Evolutionary conservation across 2,113 vertebrate species (phyloP).

Genomic region (Myodes glareolus): DNA sequence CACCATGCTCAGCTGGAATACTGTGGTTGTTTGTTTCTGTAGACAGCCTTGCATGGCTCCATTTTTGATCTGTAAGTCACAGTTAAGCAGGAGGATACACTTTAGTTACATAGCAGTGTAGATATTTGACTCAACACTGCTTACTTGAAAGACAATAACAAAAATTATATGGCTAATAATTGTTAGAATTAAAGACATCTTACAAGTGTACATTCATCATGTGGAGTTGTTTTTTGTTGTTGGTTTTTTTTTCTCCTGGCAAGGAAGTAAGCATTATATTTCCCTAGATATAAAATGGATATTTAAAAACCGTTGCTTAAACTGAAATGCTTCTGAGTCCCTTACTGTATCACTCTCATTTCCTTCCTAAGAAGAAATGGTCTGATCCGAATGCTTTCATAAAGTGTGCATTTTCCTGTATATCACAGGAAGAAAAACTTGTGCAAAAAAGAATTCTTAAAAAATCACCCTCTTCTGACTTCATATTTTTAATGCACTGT

Average conservation of each 20-base stretch:
- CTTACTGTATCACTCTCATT: background rate
- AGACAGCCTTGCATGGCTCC: background rate
- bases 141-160: constrained; percentile 27
- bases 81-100: constrained; percentile 4
- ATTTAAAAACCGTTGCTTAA: background rate
- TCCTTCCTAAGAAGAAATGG: constrained; percentile 11
- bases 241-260: too few relatives aligned
- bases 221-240: background rate
- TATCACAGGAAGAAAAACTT: background rate
- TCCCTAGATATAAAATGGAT: background rate
- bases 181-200: constrained; percentile 34
- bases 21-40: background rate
- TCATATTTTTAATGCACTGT: background rate
- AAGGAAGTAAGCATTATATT: background rate
- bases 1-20: background rate
- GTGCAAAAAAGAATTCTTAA: constrained; percentile 16
- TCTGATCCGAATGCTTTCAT: background rate
- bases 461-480: background rate
- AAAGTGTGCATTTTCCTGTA: background rate
- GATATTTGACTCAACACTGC: constrained; percentile 11
- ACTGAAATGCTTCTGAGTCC: constrained; percentile 8
- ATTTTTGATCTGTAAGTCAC: background rate
- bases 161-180: background rate
- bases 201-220: background rate
- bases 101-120: background rate